Evolutionary conservation across 2,888 invertebrate genomes (phyloP), one percentile per base, ranked within the genome.

Genomic region (Polia nebulosa): DNA sequence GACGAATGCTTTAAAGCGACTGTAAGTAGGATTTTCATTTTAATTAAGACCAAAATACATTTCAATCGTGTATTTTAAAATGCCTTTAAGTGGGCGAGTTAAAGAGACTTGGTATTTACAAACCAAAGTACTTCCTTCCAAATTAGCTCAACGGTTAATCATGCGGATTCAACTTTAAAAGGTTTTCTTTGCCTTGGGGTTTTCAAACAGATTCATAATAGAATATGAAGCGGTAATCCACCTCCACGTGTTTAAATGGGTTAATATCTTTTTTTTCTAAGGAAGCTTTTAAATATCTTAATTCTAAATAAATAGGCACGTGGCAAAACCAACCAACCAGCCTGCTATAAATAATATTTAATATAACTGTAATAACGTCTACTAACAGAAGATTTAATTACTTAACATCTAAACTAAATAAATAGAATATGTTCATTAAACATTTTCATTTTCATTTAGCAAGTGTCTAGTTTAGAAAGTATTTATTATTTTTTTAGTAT

Each of bases 131-230:
- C 1, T 44, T 41, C 11, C 13, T 60, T n/a, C n/a, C 1, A 7
- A 32, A 7, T 25, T 22, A n/a, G 15, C 11, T 27, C 7, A 22
- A 29, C 9, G 25, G 13, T 22, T 47, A 17, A 65, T 39, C 13
- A 36, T 47, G 8, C 7, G 9, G 1, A 63, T 22, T 29, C 9
- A 9, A 36, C 13, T 22, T 64, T 22, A n/a, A 17, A 51, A 44
- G 51, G 25, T 52, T 66, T 34, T 41, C 44, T 27, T 15, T 2
- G 11, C 34, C n/a, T 22, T 13, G 3, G 22, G 27, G 20, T 34
- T 66, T 15, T 17, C 9, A 44, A 68, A 22, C n/a, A 36, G 29
- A 52, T 53, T 67, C n/a, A n/a, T 53, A 36, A 45, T 29, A 45
- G n/a, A n/a, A n/a, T n/a, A n/a, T n/a, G n/a, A n/a, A n/a, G n/a